Evolutionary conservation across 2,113 vertebrate genomes (phyloP).

Genomic region (Manacus vitellinus): DNA sequence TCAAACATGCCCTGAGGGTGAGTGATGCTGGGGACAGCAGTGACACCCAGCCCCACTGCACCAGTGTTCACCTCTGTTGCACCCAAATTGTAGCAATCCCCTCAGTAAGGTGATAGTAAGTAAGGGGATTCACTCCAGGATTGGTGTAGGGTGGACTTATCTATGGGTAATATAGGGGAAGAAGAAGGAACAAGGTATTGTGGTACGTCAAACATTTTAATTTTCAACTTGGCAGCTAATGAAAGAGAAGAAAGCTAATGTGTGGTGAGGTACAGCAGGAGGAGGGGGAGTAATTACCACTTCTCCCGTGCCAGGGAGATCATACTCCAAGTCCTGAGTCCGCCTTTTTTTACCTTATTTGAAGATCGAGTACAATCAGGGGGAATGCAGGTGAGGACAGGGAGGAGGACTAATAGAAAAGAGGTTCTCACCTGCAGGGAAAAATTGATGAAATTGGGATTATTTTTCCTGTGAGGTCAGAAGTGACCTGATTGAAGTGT

Average conservation of each 20-base stretch:
- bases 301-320: neutral
- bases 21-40: neutral
- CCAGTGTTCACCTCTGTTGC: neutral
- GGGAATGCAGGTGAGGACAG: neutral
- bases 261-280: neutral
- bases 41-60: neutral
- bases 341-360: conserved; percentile 4
- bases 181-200: neutral
- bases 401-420: conserved; percentile 3
- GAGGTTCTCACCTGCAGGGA: neutral
- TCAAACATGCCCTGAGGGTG: rapidly evolving
- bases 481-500: neutral
- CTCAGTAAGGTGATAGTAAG: neutral
- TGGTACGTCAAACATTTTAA: neutral
- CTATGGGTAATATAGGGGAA: neutral
- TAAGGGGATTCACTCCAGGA: neutral
- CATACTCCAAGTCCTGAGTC: neutral
- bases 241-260: neutral
- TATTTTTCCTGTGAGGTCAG: neutral
- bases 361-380: neutral
- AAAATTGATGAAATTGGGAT: conserved; percentile 15
- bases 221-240: neutral
- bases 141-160: neutral
- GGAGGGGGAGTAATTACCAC: neutral
- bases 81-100: neutral